Evolutionary conservation across 1,140 invertebrate species (phyloP), one percentile per base, ranked within the genome.

Genomic region (Drosophila rhopaloa): DNA sequence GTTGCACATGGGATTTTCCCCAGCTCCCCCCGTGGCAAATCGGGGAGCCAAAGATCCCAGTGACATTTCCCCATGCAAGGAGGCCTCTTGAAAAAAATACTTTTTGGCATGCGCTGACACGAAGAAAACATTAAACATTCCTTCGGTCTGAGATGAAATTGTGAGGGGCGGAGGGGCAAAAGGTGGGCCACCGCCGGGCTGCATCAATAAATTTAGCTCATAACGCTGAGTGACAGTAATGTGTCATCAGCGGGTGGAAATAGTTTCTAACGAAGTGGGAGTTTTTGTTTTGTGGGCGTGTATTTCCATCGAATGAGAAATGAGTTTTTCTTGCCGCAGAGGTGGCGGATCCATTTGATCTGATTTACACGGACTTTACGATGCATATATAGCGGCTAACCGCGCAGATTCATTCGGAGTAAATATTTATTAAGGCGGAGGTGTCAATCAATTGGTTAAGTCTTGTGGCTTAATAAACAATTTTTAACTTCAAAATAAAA

Each of bases 181-280:
- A 41, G 29, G 13, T 24, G 54, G 27, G 29, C 37, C 35, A 37
- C 35, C 50, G 50, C 27, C 56, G 54, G 73, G 55, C 51, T 74
- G 46, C 85, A 83, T 80, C 85, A 84, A 88, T 88, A 88, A 88
- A 88, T 88, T 88, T 88, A 81, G 80, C 76, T 80, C 84, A 84
- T 89, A 88, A 89, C 76, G 72, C 77, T 66, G 65, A 81, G 67
- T 88, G 84, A 88, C 84, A 88, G 76, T 88, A 84, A 88, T 88
- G 84, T 89, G 84, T 88, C 84, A 88, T 80, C 84, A 66, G 77
- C 73, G 67, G 65, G 62, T 71, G 67, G 68, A 85, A 88, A 89
- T 89, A 70, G 79, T 89, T 89, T 80, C 65, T 65, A 84, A 84
- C 71, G 76, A 89, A 84, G 67, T 81, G 57, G 72, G 46, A 40